Base-by-base conservation (phyloP, 2,888 invertebrate species). In the Zelleria hepariella region DNA sequence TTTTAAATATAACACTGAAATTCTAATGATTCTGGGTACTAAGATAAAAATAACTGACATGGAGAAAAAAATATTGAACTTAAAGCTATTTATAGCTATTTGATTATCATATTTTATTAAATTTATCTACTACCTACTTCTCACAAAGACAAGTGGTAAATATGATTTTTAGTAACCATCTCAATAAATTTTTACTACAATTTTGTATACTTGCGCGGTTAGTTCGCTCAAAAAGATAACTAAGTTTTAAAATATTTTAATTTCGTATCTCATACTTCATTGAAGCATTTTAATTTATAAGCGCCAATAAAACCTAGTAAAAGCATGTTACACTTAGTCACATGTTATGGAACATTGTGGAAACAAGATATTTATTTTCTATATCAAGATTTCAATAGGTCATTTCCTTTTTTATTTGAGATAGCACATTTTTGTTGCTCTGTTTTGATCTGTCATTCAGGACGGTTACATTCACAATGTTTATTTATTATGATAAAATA, bases 381-480 rank as follows among this genome's bases (percentile, higher is more conserved):
- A 42, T 3, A 42, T 42, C 15, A 15, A 1, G 15, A 42, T 42
- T 42, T 42, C 15, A 42, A 42, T 15, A 10, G 15, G 32, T 15
- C 15, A 42, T 42, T 15, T 32, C 8, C 15, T n/a, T n/a, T n/a
- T n/a, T n/a, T n/a, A n/a, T 42, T 42, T 42, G 32, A 42, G 32
- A 42, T 7, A 15, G 2, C 32, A 4, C 32, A 15, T 42, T 5
- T 42, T 10, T 42, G 15, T 15, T 42, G n/a, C n/a, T n/a, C n/a
- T n/a, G n/a, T n/a, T n/a, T n/a, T n/a, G n/a, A n/a, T n/a, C n/a
- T n/a, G n/a, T n/a, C n/a, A n/a, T 67, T 77, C 78, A 80, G 71
- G 62, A 70, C 74, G 68, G 72, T 66, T 70, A 58, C 60, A 75
- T 80, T 81, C 72, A 60, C 32, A 42, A 42, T 42, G 10, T 42